These are phyloP conservation scores for Styela plicata DNA, from an alignment of 23 tunicate species.

Conservation along the genomic window DNA sequence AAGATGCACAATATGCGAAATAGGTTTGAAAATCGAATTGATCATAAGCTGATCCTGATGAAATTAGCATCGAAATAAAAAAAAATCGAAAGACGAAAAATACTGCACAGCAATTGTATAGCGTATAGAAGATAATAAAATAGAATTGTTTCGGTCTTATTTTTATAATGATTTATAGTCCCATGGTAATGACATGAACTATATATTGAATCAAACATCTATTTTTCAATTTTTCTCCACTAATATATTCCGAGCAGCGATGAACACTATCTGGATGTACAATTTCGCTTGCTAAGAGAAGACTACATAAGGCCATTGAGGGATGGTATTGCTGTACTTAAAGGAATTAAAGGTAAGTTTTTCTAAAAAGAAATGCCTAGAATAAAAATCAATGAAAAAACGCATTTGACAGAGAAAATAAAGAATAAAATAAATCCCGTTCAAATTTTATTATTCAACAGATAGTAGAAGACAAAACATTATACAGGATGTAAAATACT, in stretches of 20 bases:
- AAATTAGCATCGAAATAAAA: too few species aligned
- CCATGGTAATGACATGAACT: too few species aligned
- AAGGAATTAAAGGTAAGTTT: slow-evolving; percentile 4
- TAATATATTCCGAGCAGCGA: not conserved
- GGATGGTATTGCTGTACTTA: slow-evolving; percentile 41
- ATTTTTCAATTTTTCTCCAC: not conserved
- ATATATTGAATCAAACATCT: not conserved
- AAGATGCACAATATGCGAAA: too few species aligned
- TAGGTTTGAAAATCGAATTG: too few species aligned
- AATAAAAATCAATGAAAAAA: not conserved
- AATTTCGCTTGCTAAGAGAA: slow-evolving; percentile 57
- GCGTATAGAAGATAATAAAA: too few species aligned
- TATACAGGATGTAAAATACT: slow-evolving; percentile 37
- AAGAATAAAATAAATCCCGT: not conserved
- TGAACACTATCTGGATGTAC: slow-evolving; percentile 75
- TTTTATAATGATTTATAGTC: too few species aligned
- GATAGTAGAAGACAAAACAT: not conserved
- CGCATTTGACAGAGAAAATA: not conserved
- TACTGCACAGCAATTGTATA: too few species aligned
- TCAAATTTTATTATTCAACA: not conserved
- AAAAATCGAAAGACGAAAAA: too few species aligned
- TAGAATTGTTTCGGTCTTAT: too few species aligned
- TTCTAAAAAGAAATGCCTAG: not conserved
- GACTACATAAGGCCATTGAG: slow-evolving; percentile 62
- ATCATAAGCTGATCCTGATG: too few species aligned